Evolutionary conservation across 2,113 vertebrate species (phyloP), one percentile per base, ranked within the genome.

Genomic region (Bos indicus): DNA sequence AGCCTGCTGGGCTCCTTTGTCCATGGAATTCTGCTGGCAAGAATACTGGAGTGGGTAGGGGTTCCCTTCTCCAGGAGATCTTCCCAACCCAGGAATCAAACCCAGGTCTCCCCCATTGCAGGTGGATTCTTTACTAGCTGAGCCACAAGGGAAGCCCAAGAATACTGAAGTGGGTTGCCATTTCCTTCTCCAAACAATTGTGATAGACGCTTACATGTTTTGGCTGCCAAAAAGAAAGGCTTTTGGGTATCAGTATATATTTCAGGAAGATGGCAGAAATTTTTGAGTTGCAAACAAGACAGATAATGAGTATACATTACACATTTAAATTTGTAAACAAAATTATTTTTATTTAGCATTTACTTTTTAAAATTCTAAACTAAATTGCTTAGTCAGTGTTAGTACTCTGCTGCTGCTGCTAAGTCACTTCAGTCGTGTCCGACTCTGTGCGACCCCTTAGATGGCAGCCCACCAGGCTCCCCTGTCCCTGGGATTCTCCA

Each of bases 321-420:
- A 62, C 28, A 26, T 52, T 82, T 95, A 78, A 86, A 91, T 64
- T 91, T 80, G 52, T 89, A 67, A 74, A 78, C 26, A 60, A 97
- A 60, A 52, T 94, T 67, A 86, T 85, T 62, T 90, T 94, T 86
- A 51, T 89, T 97, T 71, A 56, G 36, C 19, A 62, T 88, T 94
- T 82, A 56, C 17, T 56, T 89, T 77, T 14, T 43, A 26, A 77
- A 43, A 43, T 77, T 77, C 71, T 97, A 57, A 83, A 57, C 17
- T 51, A 62, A n/a, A 6, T 86, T 78, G 19, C 56, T 91, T 64
- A 71, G 14, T 86, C 54, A 51, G n/a, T 94, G 93, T 93, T 94
- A 95, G 91, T 77, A 59, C 5, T 80, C 57, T 52, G 16, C 2
- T n/a, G 8, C 15, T 77, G 43, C 43, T 46, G 43, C 43, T 46